Evolutionary conservation across 92 coral and sea anemone genomes (phyloP).

Genomic region (Micromussa lordhowensis): DNA sequence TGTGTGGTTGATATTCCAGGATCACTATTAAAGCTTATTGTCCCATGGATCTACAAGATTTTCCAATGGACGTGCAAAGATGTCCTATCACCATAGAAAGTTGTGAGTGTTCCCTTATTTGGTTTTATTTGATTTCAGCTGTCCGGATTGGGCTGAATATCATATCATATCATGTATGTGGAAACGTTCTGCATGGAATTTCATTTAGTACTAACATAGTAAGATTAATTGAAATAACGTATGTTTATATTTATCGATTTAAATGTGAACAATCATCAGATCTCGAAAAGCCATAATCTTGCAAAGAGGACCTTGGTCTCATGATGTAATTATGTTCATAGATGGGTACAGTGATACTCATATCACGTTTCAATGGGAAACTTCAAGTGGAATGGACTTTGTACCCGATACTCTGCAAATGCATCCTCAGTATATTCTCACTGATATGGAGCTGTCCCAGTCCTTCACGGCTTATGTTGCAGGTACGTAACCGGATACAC

Average conservation of each 20-base stretch:
- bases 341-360: conserved; percentile 86
- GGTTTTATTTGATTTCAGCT: no score
- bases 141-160: not conserved
- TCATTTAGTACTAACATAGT: not conserved
- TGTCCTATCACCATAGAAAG: conserved; percentile 81
- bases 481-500: conserved; percentile 43
- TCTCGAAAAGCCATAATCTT: no score
- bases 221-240: no score
- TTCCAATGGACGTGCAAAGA: conserved; percentile 80
- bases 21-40: conserved; percentile 81
- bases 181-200: no score
- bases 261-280: no score
- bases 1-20: conserved; percentile 38
- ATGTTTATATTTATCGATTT: no score
- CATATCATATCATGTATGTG: not conserved
- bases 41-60: conserved; percentile 80
- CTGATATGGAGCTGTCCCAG: conserved; percentile 54
- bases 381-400: conserved; percentile 57
- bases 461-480: conserved; percentile 68
- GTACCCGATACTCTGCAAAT: conserved; percentile 66
- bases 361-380: conserved; percentile 79
- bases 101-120: conserved; percentile 61
- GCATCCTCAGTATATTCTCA: conserved; percentile 84
- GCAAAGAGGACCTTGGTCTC: not conserved
- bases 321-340: conserved; percentile 3